These are phyloP conservation scores for Acanthurus lineatus DNA, from an alignment of 2,797 vertebrate species.

Conservation along the genomic window DNA sequence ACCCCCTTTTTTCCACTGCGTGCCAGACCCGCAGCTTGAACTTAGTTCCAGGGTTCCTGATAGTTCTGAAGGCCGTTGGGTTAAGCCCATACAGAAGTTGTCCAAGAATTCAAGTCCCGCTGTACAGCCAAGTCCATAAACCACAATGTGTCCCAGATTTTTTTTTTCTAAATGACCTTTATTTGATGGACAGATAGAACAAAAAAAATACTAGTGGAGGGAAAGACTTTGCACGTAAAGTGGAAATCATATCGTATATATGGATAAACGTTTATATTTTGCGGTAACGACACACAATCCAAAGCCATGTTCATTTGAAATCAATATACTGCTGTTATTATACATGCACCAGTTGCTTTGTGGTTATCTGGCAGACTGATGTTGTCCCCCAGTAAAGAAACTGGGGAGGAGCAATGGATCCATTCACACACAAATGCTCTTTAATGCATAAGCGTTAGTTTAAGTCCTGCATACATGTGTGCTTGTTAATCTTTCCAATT, in stretches of 20 bases:
- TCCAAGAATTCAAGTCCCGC: slow-evolving; percentile 45
- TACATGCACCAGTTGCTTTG: slow-evolving; percentile 38
- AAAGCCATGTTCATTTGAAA: slow-evolving; percentile 33
- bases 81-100: slow-evolving; percentile 32
- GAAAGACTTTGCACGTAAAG: slow-evolving; percentile 19
- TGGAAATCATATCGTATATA: slow-evolving; percentile 18
- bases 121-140: slow-evolving; percentile 35
- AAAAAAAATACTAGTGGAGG: slow-evolving; percentile 22
- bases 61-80: slow-evolving; percentile 16
- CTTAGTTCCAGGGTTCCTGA: slow-evolving; percentile 46
- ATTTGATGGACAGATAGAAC: slow-evolving; percentile 34
- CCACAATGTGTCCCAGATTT: slow-evolving; percentile 39
- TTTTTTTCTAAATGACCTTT: slow-evolving; percentile 25
- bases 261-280: slow-evolving; percentile 6
- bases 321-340: slow-evolving; percentile 33
- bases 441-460: neutral
- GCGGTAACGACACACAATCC: neutral
- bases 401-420: neutral
- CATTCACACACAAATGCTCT: slow-evolving; percentile 7
- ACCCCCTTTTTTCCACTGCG: slow-evolving; percentile 59
- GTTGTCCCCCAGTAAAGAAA: slow-evolving; percentile 20
- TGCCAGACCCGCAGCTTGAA: slow-evolving; percentile 66
- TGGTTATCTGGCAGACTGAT: slow-evolving; percentile 22
- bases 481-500: slow-evolving; percentile 27
- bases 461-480: neutral